A percentile compares a stretch with the other conserved stretches of the same genome.
Evolutionary conservation across 2,797 vertebrate genomes (phyloP).

Genomic region (Poecile montanus): DNA sequence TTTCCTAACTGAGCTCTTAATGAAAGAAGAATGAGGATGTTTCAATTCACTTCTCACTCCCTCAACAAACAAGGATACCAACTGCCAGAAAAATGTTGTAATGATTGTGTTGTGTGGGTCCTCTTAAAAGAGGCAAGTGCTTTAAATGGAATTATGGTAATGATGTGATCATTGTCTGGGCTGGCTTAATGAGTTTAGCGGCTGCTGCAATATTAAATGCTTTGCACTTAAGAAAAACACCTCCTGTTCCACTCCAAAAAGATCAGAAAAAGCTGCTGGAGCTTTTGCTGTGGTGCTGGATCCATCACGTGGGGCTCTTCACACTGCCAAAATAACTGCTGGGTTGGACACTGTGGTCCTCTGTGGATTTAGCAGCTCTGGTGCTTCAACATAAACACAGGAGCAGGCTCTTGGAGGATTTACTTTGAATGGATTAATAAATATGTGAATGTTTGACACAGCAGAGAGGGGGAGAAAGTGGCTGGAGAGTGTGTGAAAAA

Average conservation of each 20-base stretch:
- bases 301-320: not conserved
- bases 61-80: not conserved
- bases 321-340: not conserved
- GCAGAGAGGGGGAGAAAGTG: not conserved
- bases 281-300: not conserved
- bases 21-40: not conserved
- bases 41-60: not conserved
- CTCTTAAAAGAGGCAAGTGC: not conserved
- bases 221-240: constrained; percentile 38
- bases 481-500: not conserved
- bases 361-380: constrained; percentile 1
- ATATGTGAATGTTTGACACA: no score
- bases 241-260: not conserved
- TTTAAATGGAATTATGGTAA: constrained; percentile 49
- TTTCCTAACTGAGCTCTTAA: constrained; percentile 17
- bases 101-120: not conserved
- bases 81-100: constrained; percentile 1
- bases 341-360: not conserved
- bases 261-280: not conserved
- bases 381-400: not conserved
- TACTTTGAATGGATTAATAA: not conserved
- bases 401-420: not conserved
- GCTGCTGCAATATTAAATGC: constrained; percentile 21
- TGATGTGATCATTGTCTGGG: constrained; percentile 41
- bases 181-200: constrained; percentile 20